Percentiles rank a stretch among this genome's conserved stretches.
Conservation (phyloP, 2,888 invertebrate species). For the Brenthis hecate region DNA sequence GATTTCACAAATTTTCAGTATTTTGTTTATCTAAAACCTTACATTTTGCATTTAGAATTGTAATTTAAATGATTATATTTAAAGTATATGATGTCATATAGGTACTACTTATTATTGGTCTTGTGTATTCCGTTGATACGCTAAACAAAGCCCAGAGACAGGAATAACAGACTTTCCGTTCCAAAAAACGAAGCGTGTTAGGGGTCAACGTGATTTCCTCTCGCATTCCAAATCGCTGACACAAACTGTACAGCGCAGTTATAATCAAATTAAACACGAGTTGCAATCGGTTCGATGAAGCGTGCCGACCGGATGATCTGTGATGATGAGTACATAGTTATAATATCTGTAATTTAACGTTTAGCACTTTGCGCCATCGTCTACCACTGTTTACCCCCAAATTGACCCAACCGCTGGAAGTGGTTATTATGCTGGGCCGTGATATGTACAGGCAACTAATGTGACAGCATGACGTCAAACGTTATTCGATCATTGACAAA, state of each 20-base stretch:
- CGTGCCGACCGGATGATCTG: slow-evolving; percentile 64
- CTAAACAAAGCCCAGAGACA: slow-evolving; percentile 36
- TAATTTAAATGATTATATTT: slow-evolving; percentile 19
- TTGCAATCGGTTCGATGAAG: slow-evolving; percentile 66
- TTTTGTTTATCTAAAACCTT: slow-evolving; percentile 17
- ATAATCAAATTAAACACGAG: slow-evolving; percentile 69
- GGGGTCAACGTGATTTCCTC: slow-evolving; percentile 77
- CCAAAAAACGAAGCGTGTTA: slow-evolving; percentile 72
- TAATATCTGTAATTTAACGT: slow-evolving; percentile 60
- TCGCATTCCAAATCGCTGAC: slow-evolving; percentile 75
- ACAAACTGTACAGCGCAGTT: slow-evolving; percentile 61
- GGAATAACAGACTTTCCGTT: slow-evolving; percentile 56
- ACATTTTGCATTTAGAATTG: slow-evolving; percentile 2
- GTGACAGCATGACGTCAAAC: slow-evolving; percentile 71
- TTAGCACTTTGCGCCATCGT: slow-evolving; percentile 58
- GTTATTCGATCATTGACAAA: slow-evolving; percentile 79
- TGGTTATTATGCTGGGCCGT: slow-evolving; percentile 58
- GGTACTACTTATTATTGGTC: slow-evolving; percentile 41
- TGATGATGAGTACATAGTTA: slow-evolving; percentile 53
- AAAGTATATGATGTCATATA: slow-evolving; percentile 50
- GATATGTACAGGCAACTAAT: slow-evolving; percentile 60
- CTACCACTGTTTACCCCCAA: slow-evolving; percentile 61
- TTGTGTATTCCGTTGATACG: slow-evolving; percentile 39
- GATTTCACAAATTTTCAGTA: slow-evolving; percentile 48
- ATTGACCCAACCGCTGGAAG: slow-evolving; percentile 57